phyloP scores from a whole-genome alignment of 2,797 vertebrate species.

The Lepilemur ruficaudatus region DNA sequence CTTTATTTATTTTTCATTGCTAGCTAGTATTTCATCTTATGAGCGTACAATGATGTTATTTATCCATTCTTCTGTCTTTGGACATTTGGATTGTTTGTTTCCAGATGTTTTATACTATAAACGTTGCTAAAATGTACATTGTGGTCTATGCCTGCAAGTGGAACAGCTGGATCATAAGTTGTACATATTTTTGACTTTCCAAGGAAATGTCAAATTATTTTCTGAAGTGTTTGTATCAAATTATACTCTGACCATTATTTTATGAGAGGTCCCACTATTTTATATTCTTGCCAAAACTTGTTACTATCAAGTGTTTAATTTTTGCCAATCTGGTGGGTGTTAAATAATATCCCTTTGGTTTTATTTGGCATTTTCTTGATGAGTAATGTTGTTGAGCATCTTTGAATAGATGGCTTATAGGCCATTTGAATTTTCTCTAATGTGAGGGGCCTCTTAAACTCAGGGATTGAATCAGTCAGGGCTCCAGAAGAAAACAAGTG shows the following conservation, averaged over 20 bases:
- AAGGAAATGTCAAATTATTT: not conserved
- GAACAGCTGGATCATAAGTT: not conserved
- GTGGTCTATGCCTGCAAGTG: not conserved
- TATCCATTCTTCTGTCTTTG: not conserved
- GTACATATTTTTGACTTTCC: not conserved
- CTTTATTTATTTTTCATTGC: not conserved
- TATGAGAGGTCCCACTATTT: not conserved
- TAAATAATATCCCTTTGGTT: not conserved
- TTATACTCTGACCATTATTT: not conserved
- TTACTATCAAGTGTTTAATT: not conserved
- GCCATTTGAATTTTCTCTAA: not conserved
- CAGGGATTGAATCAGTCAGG: not conserved
- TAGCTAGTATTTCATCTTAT: not conserved
- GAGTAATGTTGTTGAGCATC: not conserved
- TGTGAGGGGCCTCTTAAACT: not conserved
- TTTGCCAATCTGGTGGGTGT: not conserved
- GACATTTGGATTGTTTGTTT: not conserved
- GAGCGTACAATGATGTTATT: not conserved
- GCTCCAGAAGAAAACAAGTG: not conserved
- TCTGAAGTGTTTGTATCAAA: not conserved
- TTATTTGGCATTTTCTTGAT: not conserved
- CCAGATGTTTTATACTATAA: not conserved
- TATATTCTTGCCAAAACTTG: not conserved
- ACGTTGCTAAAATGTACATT: not conserved
- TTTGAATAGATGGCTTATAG: not conserved